These are phyloP conservation scores for Acanthococcus lagerstroemiae DNA, from an alignment of 2,888 invertebrate species.

Conservation along the genomic window DNA sequence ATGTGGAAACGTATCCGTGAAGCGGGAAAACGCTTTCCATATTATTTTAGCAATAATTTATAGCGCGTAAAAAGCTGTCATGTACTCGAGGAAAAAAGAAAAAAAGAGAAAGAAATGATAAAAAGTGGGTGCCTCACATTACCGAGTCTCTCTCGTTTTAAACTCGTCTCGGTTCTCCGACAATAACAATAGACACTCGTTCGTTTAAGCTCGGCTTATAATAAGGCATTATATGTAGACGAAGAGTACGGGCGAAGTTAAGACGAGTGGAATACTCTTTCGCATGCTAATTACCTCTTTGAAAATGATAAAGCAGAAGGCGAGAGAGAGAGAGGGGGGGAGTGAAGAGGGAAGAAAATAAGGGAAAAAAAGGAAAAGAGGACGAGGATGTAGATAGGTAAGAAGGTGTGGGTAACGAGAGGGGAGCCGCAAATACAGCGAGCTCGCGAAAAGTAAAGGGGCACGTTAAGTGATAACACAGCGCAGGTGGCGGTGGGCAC, in stretches of 20 bases:
- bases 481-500: background rate
- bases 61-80: constrained; percentile 21
- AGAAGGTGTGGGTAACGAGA: background rate
- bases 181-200: constrained; percentile 8
- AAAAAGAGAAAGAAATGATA: constrained; percentile 14
- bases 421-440: background rate
- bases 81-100: too few relatives aligned
- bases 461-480: background rate
- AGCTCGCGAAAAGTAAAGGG: background rate
- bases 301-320: constrained; percentile 7
- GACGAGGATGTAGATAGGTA: background rate
- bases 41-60: constrained; percentile 23
- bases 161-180: background rate
- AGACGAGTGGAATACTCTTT: constrained; percentile 1
- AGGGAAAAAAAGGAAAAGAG: background rate
- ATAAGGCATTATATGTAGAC: too few relatives aligned
- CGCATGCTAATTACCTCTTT: constrained; percentile 11
- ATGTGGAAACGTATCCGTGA: constrained; percentile 14
- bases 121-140: constrained; percentile 9
- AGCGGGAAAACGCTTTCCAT: constrained; percentile 15
- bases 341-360: background rate
- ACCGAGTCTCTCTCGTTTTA: background rate
- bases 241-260: background rate
- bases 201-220: constrained; percentile 7
- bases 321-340: background rate